Base-by-base conservation (phyloP, 2,888 invertebrate species). In the Drosophila trichaetosa region DNA sequence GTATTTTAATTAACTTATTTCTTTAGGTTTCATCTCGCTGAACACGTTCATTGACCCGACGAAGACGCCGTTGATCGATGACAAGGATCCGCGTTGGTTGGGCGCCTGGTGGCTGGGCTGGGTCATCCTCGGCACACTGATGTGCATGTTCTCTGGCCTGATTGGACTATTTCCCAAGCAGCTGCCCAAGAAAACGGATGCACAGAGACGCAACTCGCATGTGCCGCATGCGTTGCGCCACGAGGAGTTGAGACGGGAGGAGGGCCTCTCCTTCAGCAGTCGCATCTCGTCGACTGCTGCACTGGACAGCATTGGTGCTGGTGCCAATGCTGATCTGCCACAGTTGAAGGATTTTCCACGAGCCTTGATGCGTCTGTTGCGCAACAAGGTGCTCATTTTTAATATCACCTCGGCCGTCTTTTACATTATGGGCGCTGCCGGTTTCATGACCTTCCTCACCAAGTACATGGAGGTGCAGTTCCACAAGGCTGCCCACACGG, bases 51-150 rank as follows among this genome's bases (percentile, higher is more conserved):
- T 95, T 63, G 95, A 95, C 86, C 95, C 95, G 0, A 92, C 91
- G 1, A 93, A 95, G 54, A 95, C 94, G 11, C 95, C 95, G 1
- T 89, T 95, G 11, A 95, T 95, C 38, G 94, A 94, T 53, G 93
- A 93, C 53, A 94, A 94, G 66, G 95, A 95, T 91, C 95, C 96
- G 3, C 93, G 96, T 78, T 96, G 96, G 96, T 91, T 93, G 77
- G 96, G 96, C 27, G 96, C 96, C 13, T 96, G 96, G 96, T 96
- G 96, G 96, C 92, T 96, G n/a, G 96, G 95, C 18, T 95, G 95
- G 95, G 93, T 94, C 31, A 93, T 95, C 38, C 75, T 93, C 13
- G 93, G 93, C 16, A 89, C 92, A 0, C 90, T 95, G 0, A 95
- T 96, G 94, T 92, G 95, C 24, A 78, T 95, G 27, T 94, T 95